Base-by-base conservation (phyloP, 2,113 vertebrate species). In the Atherinomorus stipes region DNA sequence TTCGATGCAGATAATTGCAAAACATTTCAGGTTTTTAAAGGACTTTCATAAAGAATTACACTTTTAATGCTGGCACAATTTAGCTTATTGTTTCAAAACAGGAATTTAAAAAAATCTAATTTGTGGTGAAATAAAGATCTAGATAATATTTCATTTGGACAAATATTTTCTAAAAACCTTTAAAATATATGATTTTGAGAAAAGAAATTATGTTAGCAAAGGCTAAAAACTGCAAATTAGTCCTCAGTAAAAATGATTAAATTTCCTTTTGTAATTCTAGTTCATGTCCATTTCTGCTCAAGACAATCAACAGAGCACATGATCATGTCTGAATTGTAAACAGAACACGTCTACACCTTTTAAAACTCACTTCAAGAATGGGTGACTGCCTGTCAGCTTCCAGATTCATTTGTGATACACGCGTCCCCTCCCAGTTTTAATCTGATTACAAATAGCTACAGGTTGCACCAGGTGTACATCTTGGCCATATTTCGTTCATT, bases 371-470 rank as follows among this genome's bases (percentile, higher is more conserved):
- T 1, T 56, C 51, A 53, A 52, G n/a, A 34, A 26, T 56, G 63
- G 64, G 28, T n/a, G 53, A 45, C n/a, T 61, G 23, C 26, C 57
- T 65, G 49, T 69, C 67, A 78, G 72, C 69, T 49, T 52, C 73
- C 42, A 71, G 54, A 61, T 15, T 63, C 72, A 56, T 68, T 71
- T 64, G 51, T 0, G 0, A 57, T 34, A 25, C 40, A 25, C 38
- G 37, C 19, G n/a, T n/a, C 2, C 13, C 16, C 50, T 64, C 44
- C 58, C 50, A 61, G 40, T 8, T 65, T 28, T 11, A n/a, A 34
- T 58, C 21, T 31, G 11, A 10, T 53, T 18, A 69, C 44, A 60
- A 47, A 38, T 16, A 78, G 66, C 62, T 15, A 68, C 58, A 78
- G 23, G 62, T 72, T 54, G 44, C 42, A 58, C 53, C 34, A 45